Percentiles rank a stretch among this genome's conserved stretches.
These are phyloP conservation scores for Homarus americanus DNA, from an alignment of 1,140 invertebrate genomes.

Conservation along the genomic window DNA sequence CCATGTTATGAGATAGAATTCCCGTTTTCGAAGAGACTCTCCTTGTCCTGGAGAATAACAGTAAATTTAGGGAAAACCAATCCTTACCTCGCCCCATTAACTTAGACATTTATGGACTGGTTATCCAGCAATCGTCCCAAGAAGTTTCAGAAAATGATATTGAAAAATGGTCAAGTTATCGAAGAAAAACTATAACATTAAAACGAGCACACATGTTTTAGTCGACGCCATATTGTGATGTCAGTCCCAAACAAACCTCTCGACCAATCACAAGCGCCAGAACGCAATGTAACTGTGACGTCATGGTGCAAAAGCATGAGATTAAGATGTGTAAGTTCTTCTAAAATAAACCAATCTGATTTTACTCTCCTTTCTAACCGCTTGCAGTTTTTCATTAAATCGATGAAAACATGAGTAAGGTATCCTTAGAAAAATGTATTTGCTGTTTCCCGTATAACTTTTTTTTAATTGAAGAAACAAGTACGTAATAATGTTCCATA, in stretches of 20 bases:
- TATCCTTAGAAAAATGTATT: no score
- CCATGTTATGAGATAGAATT: constrained; percentile 23
- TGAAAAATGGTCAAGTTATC: constrained; percentile 18
- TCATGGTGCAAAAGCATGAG: neutral
- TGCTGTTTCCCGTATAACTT: neutral
- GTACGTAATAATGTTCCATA: neutral
- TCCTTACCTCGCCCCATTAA: constrained; percentile 36
- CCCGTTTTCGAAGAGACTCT: constrained; percentile 43
- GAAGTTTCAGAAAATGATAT: constrained; percentile 28
- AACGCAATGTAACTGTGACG: constrained; percentile 1
- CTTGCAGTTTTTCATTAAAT: neutral
- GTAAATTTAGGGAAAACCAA: neutral
- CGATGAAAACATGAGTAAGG: no score
- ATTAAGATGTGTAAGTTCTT: neutral
- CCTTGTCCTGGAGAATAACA: neutral
- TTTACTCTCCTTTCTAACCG: neutral
- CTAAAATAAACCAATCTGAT: neutral
- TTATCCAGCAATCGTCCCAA: neutral
- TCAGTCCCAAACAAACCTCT: constrained; percentile 16
- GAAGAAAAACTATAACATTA: neutral
- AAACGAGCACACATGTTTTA: neutral
- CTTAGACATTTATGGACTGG: neutral
- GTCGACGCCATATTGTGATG: constrained; percentile 33
- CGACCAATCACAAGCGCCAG: constrained; percentile 1
- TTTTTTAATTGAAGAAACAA: no score